Percentiles rank a stretch among this genome's conserved stretches.
These are phyloP conservation scores for Dastarcus helophoroides DNA, from an alignment of 2,888 invertebrate genomes.

Conservation along the genomic window DNA sequence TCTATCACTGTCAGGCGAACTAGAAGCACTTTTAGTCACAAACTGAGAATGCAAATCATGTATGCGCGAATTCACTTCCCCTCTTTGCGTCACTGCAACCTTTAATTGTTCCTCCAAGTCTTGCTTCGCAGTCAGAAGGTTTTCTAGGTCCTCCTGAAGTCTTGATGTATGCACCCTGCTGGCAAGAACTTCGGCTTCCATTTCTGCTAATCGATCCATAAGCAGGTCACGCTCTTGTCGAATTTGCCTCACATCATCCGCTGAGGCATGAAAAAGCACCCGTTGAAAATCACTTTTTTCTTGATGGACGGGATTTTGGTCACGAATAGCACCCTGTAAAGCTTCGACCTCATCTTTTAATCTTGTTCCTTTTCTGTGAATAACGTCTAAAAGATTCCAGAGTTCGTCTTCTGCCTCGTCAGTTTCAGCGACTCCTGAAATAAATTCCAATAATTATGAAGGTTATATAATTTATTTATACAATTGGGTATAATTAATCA, in stretches of 20 bases:
- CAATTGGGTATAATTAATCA: no score
- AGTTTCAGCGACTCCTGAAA: slow-evolving; percentile 27
- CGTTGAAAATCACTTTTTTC: slow-evolving; percentile 29
- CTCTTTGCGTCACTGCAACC: slow-evolving; percentile 44
- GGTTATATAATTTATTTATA: no score
- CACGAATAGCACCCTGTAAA: slow-evolving; percentile 45
- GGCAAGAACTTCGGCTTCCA: slow-evolving; percentile 62
- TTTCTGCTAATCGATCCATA: slow-evolving; percentile 61
- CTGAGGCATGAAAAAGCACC: slow-evolving; percentile 31
- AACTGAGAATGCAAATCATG: slow-evolving; percentile 43
- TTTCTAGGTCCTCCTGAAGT: slow-evolving; percentile 52
- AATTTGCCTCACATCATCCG: slow-evolving; percentile 49
- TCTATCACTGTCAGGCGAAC: slow-evolving; percentile 22
- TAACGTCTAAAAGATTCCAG: slow-evolving; percentile 76
- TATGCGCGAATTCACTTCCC: slow-evolving; percentile 46
- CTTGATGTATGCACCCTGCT: slow-evolving; percentile 53
- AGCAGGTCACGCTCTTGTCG: slow-evolving; percentile 65
- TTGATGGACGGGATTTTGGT: slow-evolving; percentile 18
- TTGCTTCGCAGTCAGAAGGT: slow-evolving; percentile 44
- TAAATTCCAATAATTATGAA: no score
- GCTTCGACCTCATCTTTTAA: slow-evolving; percentile 48
- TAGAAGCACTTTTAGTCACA: slow-evolving; percentile 35
- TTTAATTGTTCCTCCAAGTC: slow-evolving; percentile 50
- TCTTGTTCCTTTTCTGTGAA: slow-evolving; percentile 62
- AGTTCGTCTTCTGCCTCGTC: slow-evolving; percentile 66